Base-by-base conservation (phyloP, 2,888 invertebrate species). In the Nesidiocoris tenuis region DNA sequence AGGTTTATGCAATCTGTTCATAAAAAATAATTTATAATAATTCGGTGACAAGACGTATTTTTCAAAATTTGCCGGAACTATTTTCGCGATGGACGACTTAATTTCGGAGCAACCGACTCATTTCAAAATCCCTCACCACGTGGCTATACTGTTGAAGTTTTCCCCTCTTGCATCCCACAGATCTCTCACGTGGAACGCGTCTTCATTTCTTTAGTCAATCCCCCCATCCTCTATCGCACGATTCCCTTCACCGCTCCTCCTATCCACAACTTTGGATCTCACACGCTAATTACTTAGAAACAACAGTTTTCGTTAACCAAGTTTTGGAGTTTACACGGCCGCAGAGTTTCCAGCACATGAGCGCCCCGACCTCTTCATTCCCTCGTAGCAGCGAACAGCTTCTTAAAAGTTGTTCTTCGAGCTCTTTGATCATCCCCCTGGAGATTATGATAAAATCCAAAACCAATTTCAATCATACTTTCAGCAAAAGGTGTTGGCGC, bases 241-340 rank as follows among this genome's bases (percentile, higher is more conserved):
- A 63, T 63, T 63, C 63, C 63, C 25, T 63, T 63, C 63, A 23
- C 63, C 63, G 23, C 9, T 16, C n/a, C 23, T 25, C 17, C 64
- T 17, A 17, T 19, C 65, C 54, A 17, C 65, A 25, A 39, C 65
- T 65, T 39, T 17, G 65, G 65, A 65, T 25, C 65, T 39, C 39
- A 39, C 65, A 39, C 65, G 65, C 65, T 65, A 65, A 65, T 65
- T 65, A 65, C 65, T 65, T 39, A 17, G 17, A 3, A 65, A 65
- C 65, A 65, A 65, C 65, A 65, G 65, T 65, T 65, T 65, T 39
- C 65, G 65, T 65, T 65, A 39, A 39, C 25, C 65, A 65, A 65
- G 25, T 65, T 65, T 18, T 12, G n/a, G 65, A 39, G 65, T 39
- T 65, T 65, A 65, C 65, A 65, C 65, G 65, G 17, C 17, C 17